Evolutionary conservation across 2,888 invertebrate genomes (phyloP).

Genomic region (Agrotis clavis): DNA sequence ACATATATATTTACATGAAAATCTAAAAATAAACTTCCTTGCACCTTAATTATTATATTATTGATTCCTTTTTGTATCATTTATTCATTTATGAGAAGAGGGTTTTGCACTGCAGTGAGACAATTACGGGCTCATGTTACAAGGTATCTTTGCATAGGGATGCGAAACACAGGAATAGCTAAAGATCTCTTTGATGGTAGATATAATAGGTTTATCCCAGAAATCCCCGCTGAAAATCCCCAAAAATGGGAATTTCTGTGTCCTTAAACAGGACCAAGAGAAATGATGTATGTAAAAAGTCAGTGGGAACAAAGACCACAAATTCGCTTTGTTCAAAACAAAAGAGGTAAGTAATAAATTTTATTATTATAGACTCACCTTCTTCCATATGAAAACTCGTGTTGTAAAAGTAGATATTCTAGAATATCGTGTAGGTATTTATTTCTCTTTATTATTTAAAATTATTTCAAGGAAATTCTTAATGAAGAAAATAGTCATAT

Average conservation of each 20-base stretch:
- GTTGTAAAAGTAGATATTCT: too few species aligned
- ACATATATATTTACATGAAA: constrained; percentile 18
- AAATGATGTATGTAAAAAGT: too few species aligned
- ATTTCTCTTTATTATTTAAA: constrained; percentile 35
- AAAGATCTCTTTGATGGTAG: constrained; percentile 15
- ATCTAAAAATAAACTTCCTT: constrained; percentile 21
- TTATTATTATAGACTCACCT: too few species aligned
- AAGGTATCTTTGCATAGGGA: background rate
- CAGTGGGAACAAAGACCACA: too few species aligned
- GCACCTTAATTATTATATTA: constrained; percentile 9
- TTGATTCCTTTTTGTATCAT: constrained; percentile 7
- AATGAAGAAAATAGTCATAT: background rate
- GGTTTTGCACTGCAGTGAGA: background rate
- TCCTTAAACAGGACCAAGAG: too few species aligned
- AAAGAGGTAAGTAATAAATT: too few species aligned
- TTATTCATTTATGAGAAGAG: constrained; percentile 20
- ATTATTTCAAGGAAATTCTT: constrained; percentile 34
- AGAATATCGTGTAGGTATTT: constrained; percentile 16
- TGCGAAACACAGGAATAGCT: background rate
- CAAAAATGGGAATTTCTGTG: too few species aligned
- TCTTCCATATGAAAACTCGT: too few species aligned
- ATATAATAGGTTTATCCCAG: too few species aligned
- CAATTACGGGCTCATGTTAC: constrained; percentile 10
- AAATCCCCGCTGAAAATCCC: too few species aligned
- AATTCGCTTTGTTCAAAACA: too few species aligned